Base-by-base conservation (phyloP, 1,140 invertebrate genomes). In the Aricia agestis region DNA sequence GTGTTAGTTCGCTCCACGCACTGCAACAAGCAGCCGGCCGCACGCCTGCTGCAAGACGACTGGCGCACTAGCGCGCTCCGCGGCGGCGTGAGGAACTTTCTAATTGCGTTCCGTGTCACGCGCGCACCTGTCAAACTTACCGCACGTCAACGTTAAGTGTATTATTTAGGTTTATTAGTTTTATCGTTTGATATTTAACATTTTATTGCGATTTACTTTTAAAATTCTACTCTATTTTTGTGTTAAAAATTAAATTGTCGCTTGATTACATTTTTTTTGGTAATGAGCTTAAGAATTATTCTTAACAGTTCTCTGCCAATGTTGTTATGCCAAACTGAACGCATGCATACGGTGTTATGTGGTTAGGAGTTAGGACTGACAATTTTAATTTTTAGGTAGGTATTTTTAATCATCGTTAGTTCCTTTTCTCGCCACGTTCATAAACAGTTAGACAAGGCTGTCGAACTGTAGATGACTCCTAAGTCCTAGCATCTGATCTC, bases 1-100 rank as follows among this genome's bases (percentile, higher is more conserved):
- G 86, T 87, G 79, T 81, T 87, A 81, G 86, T 90, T 89, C 85
- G 86, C 85, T 82, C 85, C 87, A 80, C 87, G 87, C 87, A 89
- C 88, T 87, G 86, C 89, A 91, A 89, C 89, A 86, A 82, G 84
- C 89, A 90, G 87, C 90, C 84, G 86, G 86, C 89, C 84, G 81
- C 87, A 80, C 87, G 90, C 88, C 87, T 78, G 89, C 90, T 91
- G 88, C 85, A 82, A 89, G 84, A 82, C 88, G 87, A 89, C 87
- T 89, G 89, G 82, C 84, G 78, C 87, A 76, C 84, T 72, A 87
- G 85, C 89, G 89, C 89, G 87, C 70, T 78, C 65, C 25, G 80
- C 79, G 89, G 89, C 83, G 69, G 82, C 83, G 82, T 82, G 77
- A 68, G 72, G 86, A 87, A 89, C 87, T 85, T 86, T 78, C 70